Conservation (phyloP, 2,113 vertebrate species). For the Microtus pennsylvanicus region DNA sequence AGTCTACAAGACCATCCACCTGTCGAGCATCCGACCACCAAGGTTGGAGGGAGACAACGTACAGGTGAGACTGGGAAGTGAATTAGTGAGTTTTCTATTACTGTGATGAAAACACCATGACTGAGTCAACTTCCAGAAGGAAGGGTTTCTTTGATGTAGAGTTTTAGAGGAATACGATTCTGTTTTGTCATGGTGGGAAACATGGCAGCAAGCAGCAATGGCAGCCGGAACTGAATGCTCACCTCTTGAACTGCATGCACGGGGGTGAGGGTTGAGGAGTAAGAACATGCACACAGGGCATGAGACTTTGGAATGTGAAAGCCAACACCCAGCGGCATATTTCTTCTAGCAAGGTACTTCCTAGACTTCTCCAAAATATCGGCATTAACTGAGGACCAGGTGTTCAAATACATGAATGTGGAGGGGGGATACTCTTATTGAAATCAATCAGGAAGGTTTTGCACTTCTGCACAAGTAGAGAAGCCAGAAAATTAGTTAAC, state of each 20-base stretch:
- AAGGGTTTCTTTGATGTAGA: neutral
- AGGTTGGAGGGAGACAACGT: slow-evolving; percentile 94
- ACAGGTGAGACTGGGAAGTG: slow-evolving; percentile 78
- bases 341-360: neutral
- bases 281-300: too few species aligned
- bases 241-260: too few species aligned
- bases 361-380: neutral
- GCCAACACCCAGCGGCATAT: neutral
- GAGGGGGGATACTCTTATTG: neutral
- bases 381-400: neutral
- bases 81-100: neutral
- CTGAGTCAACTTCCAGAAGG: neutral
- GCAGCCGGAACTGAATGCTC: neutral
- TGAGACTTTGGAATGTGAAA: neutral
- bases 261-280: accelerated
- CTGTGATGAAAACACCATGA: neutral
- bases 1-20: slow-evolving; percentile 96
- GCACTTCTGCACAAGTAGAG: neutral
- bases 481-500: neutral
- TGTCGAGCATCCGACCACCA: slow-evolving; percentile 96
- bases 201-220: neutral
- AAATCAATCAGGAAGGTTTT: neutral
- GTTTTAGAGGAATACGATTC: neutral
- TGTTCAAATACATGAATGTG: too few species aligned
- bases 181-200: neutral